Conservation (phyloP, 1,140 invertebrate genomes). For the Drosophila bocqueti region DNA sequence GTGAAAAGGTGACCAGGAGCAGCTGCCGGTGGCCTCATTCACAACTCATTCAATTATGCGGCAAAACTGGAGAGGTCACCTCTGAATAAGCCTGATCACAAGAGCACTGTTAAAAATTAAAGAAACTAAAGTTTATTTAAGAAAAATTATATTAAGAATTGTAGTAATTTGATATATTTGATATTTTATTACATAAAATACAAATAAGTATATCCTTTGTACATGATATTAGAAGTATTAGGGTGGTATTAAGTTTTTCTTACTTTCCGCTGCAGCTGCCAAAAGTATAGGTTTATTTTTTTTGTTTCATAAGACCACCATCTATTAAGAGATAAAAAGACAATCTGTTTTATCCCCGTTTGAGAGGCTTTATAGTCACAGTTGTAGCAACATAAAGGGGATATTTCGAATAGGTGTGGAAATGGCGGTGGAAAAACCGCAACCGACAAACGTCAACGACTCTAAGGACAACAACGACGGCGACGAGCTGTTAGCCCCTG, state of each 20-base stretch:
- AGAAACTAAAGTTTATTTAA: too few relatives aligned
- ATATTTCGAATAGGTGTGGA: slow-evolving; percentile 28
- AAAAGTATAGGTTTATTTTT: neutral
- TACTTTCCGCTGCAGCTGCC: neutral
- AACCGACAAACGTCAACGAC: slow-evolving; percentile 62
- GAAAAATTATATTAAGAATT: too few relatives aligned
- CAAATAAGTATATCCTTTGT: neutral
- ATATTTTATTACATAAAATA: neutral
- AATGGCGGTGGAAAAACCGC: slow-evolving; percentile 38
- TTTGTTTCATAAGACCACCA: neutral
- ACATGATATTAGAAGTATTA: neutral
- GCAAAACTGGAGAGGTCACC: slow-evolving; percentile 16
- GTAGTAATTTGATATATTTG: neutral
- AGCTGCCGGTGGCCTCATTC: slow-evolving; percentile 33
- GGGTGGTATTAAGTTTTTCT: neutral
- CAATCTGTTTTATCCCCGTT: slow-evolving; percentile 13
- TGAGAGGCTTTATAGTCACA: slow-evolving; percentile 2
- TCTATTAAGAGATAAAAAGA: neutral
- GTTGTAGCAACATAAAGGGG: slow-evolving; percentile 11
- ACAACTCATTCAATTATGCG: slow-evolving; percentile 44
- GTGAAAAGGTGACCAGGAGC: slow-evolving; percentile 9
- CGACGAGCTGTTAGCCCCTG: slow-evolving; percentile 66
- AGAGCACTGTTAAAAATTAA: neutral
- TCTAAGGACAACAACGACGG: slow-evolving; percentile 49
- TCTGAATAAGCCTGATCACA: slow-evolving; percentile 20